Base-by-base conservation (phyloP, 2,888 invertebrate species). In the Ichneumoninae sp. region DNA sequence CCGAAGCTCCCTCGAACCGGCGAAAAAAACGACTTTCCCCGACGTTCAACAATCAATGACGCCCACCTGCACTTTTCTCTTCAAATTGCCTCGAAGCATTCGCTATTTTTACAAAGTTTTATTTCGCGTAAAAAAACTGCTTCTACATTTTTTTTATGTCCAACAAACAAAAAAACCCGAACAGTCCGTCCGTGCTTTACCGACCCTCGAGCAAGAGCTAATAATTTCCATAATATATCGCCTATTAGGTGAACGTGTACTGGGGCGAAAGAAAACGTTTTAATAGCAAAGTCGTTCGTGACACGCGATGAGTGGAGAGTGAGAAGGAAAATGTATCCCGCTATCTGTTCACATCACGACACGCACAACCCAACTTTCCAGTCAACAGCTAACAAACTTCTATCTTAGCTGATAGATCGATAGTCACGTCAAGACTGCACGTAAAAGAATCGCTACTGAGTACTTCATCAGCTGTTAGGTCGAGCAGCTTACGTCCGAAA, bases 301-400 rank as follows among this genome's bases (percentile, higher is more conserved):
- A 47, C 70, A 70, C 70, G 78, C 60, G 70, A 78, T 10, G 52
- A 40, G 63, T 30, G n/a, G 33, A 26, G 16, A 54, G 40, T 68
- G 60, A 6, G 60, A 33, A 16, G 47, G 8, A 68, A 66, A n/a
- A 13, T 26, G 13, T 33, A 26, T 33, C 5, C 40, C 40, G 40
- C 10, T 40, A 40, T 40, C 40, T 40, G 10, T 40, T 40, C 10
- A 8, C 10, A 40, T 40, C 40, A 40, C 40, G 40, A 40, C 40
- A 40, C 40, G 40, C 40, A 40, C 10, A 40, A 10, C 8, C 40
- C 10, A 40, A 40, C 40, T 40, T 40, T 40, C 40, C 40, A 40
- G 10, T 40, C 0, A 40, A 40, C 40, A 10, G 40, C 40, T 10
- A 10, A 8, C 40, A 10, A 40, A 40, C 40, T 33, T 33, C 33